Evolutionary conservation across 2,797 vertebrate species (phyloP).

Genomic region (Catharus ustulatus): DNA sequence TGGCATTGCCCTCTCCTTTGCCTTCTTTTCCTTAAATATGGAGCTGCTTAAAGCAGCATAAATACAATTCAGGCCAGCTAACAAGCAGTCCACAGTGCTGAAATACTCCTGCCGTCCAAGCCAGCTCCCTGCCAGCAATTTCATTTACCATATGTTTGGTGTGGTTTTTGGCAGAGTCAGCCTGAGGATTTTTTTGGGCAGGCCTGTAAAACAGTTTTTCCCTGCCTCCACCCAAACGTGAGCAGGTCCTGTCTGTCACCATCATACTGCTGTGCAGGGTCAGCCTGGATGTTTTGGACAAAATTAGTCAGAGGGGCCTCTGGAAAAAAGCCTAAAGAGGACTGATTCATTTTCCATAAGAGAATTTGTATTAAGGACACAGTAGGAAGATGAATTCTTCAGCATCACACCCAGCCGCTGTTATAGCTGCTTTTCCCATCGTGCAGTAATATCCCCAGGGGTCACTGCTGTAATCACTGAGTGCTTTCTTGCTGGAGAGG

Average conservation of each 20-base stretch:
- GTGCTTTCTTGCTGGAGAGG: background rate
- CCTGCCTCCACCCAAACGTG: constrained; percentile 58
- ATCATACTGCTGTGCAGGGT: background rate
- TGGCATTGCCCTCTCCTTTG: background rate
- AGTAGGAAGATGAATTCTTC: constrained; percentile 22
- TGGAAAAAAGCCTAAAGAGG: constrained; percentile 44
- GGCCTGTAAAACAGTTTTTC: constrained; percentile 54
- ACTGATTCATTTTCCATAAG: constrained; percentile 45
- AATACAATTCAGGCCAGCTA: constrained; percentile 44
- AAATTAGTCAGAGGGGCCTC: constrained; percentile 56
- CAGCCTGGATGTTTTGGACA: constrained; percentile 49
- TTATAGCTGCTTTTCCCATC: constrained; percentile 8
- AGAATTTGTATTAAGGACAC: constrained; percentile 4
- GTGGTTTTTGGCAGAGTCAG: constrained; percentile 59
- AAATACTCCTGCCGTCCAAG: constrained; percentile 43
- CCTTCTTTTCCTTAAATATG: constrained; percentile 29
- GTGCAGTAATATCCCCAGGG: background rate
- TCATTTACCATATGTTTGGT: constrained; percentile 66
- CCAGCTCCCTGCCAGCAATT: constrained; percentile 43
- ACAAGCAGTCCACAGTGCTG: constrained; percentile 66
- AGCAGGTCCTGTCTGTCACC: constrained; percentile 45
- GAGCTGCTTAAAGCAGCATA: constrained; percentile 30
- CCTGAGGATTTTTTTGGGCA: constrained; percentile 39
- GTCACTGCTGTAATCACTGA: accelerated
- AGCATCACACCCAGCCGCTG: background rate